Conservation (phyloP, 2,888 invertebrate species). For the Oligia strigilis region DNA sequence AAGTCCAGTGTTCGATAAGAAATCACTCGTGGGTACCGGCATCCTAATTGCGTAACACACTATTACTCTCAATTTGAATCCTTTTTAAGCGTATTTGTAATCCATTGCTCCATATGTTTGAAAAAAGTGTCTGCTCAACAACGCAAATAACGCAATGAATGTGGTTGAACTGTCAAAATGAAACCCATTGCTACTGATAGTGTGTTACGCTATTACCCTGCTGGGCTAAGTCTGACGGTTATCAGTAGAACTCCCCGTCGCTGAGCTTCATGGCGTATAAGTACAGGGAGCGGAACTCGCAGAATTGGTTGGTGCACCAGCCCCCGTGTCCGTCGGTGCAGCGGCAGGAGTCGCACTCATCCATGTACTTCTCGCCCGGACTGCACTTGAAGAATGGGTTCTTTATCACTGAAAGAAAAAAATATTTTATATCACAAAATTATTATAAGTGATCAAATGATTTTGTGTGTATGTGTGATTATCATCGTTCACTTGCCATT, state of each 20-base stretch:
- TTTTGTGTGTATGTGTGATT: neutral
- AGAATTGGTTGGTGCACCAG: slow-evolving; percentile 88
- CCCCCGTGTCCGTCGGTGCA: slow-evolving; percentile 86
- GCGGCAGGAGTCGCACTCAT: slow-evolving; percentile 88
- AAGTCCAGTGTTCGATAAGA: neutral
- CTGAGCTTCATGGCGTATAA: slow-evolving; percentile 86
- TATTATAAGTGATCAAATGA: neutral
- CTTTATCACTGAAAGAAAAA: slow-evolving; percentile 81
- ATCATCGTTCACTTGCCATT: neutral
- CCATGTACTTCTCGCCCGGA: slow-evolving; percentile 89
- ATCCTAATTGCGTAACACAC: too few species aligned
- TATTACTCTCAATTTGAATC: too few species aligned
- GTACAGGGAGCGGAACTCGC: slow-evolving; percentile 85
- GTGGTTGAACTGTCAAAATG: too few species aligned
- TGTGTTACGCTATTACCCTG: too few species aligned
- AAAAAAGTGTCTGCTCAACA: too few species aligned
- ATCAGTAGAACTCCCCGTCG: slow-evolving; percentile 85
- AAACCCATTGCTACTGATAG: too few species aligned
- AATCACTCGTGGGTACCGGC: neutral
- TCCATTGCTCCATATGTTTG: too few species aligned
- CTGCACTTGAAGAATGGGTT: slow-evolving; percentile 89
- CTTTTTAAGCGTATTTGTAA: too few species aligned
- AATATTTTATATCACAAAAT: neutral
- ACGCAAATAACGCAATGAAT: too few species aligned
- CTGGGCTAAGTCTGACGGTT: neutral